Conservation (phyloP, 2,888 invertebrate genomes). For the Pachycephus smyrnensis region DNA sequence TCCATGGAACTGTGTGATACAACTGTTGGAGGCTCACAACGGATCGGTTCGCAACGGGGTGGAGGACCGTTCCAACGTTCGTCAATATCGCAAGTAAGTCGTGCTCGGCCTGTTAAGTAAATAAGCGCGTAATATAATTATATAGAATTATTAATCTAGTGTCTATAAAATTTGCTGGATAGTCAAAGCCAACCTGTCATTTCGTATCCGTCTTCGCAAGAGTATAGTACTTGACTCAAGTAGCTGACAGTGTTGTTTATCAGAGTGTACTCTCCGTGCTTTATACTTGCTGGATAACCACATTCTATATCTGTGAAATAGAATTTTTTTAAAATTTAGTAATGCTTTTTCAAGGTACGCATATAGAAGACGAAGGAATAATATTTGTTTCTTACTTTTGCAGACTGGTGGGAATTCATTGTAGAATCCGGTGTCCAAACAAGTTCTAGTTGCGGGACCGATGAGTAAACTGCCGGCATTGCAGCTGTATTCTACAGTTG, state of each 20-base stretch:
- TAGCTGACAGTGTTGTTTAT: slow-evolving; percentile 91
- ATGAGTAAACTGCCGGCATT: slow-evolving; percentile 88
- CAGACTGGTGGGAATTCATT: slow-evolving; percentile 94
- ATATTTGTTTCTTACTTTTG: slow-evolving; percentile 78
- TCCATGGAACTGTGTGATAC: slow-evolving; percentile 54
- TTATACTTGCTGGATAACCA: slow-evolving; percentile 88
- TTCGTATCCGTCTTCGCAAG: slow-evolving; percentile 85
- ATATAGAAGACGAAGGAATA: not conserved
- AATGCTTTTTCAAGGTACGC: not conserved
- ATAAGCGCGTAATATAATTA: not conserved
- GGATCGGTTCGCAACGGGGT: slow-evolving; percentile 79
- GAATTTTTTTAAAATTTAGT: slow-evolving; percentile 1
- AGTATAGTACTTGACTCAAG: slow-evolving; percentile 86
- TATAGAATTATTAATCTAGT: not conserved
- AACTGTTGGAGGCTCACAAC: slow-evolving; percentile 55
- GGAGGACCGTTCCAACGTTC: slow-evolving; percentile 95
- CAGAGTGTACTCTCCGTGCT: slow-evolving; percentile 83
- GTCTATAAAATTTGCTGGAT: not conserved
- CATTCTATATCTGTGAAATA: slow-evolving; percentile 82
- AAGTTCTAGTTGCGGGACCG: slow-evolving; percentile 85
- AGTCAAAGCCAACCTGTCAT: slow-evolving; percentile 72
- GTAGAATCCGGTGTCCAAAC: slow-evolving; percentile 92
- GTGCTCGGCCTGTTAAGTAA: slow-evolving; percentile 73
- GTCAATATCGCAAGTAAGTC: slow-evolving; percentile 90
- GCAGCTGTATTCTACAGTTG: slow-evolving; percentile 86